Evolutionary conservation across 2,888 invertebrate species (phyloP), one percentile per base, ranked within the genome.

Genomic region (Tubulanus polymorphus): DNA sequence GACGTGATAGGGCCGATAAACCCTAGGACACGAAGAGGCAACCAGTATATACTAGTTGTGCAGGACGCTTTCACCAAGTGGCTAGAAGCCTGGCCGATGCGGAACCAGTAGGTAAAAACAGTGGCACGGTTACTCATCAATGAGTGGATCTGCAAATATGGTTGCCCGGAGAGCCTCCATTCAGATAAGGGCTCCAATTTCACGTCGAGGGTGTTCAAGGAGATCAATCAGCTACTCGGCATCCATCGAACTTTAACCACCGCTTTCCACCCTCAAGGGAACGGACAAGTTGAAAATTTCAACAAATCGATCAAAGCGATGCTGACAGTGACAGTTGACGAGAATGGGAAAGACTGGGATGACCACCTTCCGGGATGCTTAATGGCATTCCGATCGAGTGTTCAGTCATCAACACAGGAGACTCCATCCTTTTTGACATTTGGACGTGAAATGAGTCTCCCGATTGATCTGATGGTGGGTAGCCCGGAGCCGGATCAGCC

Each of bases 51-150:
- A 8, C 18, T 41, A 23, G 41, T 41, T 5, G 15, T 41, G 6
- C 20, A 41, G 15, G 41, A 41, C 23, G 41, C 41, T 15, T 41
- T 41, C 41, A 41, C 48, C 5, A 41, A 41, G 41, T 41, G 41
- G 41, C 41, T 23, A 8, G 41, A 41, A 15, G 41, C 41, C 15
- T 41, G 41, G 41, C 41, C 41, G 6, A 5, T 41, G 5, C 5
- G 41, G 15, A 41, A 5, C 15, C 41, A 41, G 15, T 20, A 41
- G 15, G 41, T 41, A 15, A 8, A 5, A 8, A 41, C 41, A 5
- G 18, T 18, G 18, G 41, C 41, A 8, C 5, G 41, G 23, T 18
- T 41, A 8, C 41, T 41, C 3, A 23, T 41, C 18, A 41, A 41
- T 15, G 41, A 41, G 41, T 41, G 23, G 20, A 41, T 41, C 5